phyloP scores from a whole-genome alignment of 2,113 vertebrate genomes.

The Rhinopithecus roxellana region DNA sequence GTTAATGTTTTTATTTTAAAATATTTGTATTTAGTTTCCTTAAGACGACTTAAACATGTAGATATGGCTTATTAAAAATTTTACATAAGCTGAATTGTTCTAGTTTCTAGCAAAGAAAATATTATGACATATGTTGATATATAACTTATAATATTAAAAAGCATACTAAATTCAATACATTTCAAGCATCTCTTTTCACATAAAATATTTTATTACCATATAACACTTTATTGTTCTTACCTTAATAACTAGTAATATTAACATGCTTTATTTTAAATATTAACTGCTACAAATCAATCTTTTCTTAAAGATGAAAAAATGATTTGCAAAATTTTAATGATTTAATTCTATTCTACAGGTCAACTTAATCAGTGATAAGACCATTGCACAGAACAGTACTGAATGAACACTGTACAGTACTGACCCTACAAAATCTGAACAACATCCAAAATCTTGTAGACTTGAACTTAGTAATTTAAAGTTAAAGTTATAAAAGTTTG shows the following conservation, averaged over 20 bases:
- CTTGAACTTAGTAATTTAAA: background rate
- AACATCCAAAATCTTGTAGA: background rate
- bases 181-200: background rate
- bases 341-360: background rate
- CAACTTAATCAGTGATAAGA: background rate
- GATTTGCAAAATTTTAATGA: background rate
- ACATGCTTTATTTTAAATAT: background rate
- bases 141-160: background rate
- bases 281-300: background rate
- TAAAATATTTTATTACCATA: background rate
- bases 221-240: background rate
- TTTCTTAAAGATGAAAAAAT: background rate
- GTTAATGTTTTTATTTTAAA: background rate
- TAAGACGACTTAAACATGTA: background rate
- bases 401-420: accelerated
- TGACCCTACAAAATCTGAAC: background rate
- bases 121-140: background rate
- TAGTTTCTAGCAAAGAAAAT: background rate
- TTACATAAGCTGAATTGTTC: background rate
- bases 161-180: background rate
- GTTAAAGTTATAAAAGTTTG: background rate
- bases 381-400: background rate
- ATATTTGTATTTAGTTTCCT: background rate
- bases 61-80: background rate
- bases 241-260: background rate